Conservation (phyloP, 2,797 vertebrate genomes). For the Poeciliopsis turneri region DNA sequence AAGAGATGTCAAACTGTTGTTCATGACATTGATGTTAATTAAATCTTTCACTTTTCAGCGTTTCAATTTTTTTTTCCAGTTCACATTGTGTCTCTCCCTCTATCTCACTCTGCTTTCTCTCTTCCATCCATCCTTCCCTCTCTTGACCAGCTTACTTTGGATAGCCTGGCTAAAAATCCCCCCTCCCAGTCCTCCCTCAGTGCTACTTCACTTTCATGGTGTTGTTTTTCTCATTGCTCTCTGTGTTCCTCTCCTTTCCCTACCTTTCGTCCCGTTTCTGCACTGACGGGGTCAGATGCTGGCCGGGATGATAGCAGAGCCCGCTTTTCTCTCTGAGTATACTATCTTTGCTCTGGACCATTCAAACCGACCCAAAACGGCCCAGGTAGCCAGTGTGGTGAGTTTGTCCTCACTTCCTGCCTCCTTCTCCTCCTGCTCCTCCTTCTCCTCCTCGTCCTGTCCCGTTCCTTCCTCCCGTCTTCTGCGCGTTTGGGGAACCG, state of each 20-base stretch:
- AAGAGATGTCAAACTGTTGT: constrained; percentile 74
- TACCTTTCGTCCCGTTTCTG: constrained; percentile 80
- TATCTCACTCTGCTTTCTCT: constrained; percentile 28
- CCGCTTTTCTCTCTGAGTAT: constrained; percentile 99
- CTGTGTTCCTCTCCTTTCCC: constrained; percentile 86
- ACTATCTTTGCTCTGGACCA: constrained; percentile 99
- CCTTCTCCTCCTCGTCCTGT: constrained; percentile 61
- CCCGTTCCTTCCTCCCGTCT: constrained; percentile 76
- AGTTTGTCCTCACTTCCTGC: constrained; percentile 87
- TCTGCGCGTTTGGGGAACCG: constrained; percentile 77
- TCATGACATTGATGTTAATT: constrained; percentile 71
- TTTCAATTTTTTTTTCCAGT: constrained; percentile 45
- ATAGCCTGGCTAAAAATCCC: constrained; percentile 32
- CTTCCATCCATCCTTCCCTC: constrained; percentile 37
- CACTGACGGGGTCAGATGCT: constrained; percentile 92
- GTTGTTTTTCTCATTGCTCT: constrained; percentile 88
- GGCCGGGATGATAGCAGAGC: constrained; percentile 99
- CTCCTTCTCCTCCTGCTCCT: constrained; percentile 65
- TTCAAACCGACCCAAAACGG: constrained; percentile 91
- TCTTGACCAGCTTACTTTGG: constrained; percentile 41
- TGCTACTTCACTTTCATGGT: constrained; percentile 78
- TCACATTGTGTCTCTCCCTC: constrained; percentile 44
- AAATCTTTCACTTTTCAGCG: constrained; percentile 65
- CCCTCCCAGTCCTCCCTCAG: constrained; percentile 22
- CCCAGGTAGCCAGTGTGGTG: constrained; percentile 96